Evolutionary conservation across 1,140 invertebrate species (phyloP).

Genomic region (Drosophila baimaii): DNA sequence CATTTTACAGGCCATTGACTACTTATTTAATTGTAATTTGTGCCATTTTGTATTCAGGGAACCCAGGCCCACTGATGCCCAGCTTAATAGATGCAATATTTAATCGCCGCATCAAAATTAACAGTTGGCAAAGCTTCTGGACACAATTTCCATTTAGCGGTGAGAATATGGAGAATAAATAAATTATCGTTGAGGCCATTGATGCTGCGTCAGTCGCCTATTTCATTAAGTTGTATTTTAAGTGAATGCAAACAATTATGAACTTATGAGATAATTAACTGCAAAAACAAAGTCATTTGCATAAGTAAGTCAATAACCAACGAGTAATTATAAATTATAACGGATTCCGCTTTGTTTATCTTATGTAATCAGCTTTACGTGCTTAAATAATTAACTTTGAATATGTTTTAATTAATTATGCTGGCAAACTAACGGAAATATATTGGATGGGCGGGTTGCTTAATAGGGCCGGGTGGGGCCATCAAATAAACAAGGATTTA

Average conservation of each 20-base stretch:
- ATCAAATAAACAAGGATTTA: not conserved
- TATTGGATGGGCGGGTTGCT: not conserved
- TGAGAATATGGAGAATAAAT: slow-evolving; percentile 33
- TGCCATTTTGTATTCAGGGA: slow-evolving; percentile 5
- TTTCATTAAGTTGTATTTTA: slow-evolving; percentile 29
- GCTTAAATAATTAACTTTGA: slow-evolving; percentile 63
- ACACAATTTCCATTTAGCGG: slow-evolving; percentile 37
- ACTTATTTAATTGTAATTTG: slow-evolving; percentile 44
- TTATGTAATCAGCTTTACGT: slow-evolving; percentile 61
- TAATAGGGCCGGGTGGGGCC: not conserved
- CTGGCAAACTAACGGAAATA: slow-evolving; percentile 4
- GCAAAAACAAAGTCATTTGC: slow-evolving; percentile 61
- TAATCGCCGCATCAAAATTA: slow-evolving; percentile 39
- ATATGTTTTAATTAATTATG: slow-evolving; percentile 60
- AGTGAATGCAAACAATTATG: slow-evolving; percentile 55
- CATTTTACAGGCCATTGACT: slow-evolving; percentile 54
- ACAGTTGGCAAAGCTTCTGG: slow-evolving; percentile 33
- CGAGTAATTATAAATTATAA: slow-evolving; percentile 70
- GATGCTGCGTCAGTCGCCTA: slow-evolving; percentile 9
- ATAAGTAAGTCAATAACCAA: slow-evolving; percentile 70
- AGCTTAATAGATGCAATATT: slow-evolving; percentile 27
- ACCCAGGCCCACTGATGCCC: slow-evolving; percentile 1
- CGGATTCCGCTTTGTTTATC: slow-evolving; percentile 60
- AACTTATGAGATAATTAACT: slow-evolving; percentile 67
- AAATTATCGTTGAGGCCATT: slow-evolving; percentile 16